Evolutionary conservation across 2,888 invertebrate species (phyloP).

Genomic region (Brenthis daphne): DNA sequence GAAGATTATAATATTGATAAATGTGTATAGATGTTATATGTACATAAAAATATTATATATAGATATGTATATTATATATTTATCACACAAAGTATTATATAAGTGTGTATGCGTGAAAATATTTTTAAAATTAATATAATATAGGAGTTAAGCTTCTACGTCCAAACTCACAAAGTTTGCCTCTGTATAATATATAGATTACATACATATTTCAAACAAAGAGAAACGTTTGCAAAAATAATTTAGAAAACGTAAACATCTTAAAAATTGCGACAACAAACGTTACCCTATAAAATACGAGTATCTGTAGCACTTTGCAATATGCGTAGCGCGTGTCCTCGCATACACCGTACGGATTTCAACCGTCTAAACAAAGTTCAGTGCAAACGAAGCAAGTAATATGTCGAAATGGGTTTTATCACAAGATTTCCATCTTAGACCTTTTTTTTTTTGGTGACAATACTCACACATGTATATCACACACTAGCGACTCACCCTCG

Average conservation of each 20-base stretch:
- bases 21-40: too few relatives aligned
- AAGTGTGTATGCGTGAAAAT: neutral
- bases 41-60: too few relatives aligned
- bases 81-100: too few relatives aligned
- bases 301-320: constrained; percentile 49
- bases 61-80: too few relatives aligned
- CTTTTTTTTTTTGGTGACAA: neutral
- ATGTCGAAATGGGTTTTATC: constrained; percentile 57
- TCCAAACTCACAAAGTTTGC: too few relatives aligned
- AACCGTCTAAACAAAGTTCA: constrained; percentile 66
- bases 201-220: too few relatives aligned
- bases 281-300: constrained; percentile 56
- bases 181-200: too few relatives aligned
- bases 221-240: neutral
- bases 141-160: too few relatives aligned
- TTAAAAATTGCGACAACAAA: constrained; percentile 33
- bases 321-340: constrained; percentile 69
- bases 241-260: constrained; percentile 26
- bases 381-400: constrained; percentile 66
- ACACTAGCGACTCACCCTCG: too few relatives aligned
- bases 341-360: constrained; percentile 69
- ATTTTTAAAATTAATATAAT: neutral
- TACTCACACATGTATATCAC: too few relatives aligned
- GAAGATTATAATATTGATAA: too few relatives aligned
- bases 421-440: neutral